Evolutionary conservation across 2,888 invertebrate genomes (phyloP), one percentile per base, ranked within the genome.

Genomic region (Ephialtes manifestator): DNA sequence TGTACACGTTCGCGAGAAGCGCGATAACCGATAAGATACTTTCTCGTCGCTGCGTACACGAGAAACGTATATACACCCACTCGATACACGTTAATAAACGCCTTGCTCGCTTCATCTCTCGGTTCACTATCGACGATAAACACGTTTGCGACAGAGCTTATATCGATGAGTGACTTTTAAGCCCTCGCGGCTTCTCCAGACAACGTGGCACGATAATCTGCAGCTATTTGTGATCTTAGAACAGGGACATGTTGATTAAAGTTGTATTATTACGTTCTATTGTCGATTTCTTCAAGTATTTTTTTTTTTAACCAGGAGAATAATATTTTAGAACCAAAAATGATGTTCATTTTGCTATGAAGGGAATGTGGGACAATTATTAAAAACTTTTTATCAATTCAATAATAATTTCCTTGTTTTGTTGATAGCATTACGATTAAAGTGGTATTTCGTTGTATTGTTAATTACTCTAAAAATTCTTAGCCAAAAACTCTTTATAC

Each of bases 21-120:
- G 63, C 60, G 83, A 83, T 83, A 83, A 75, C 75, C 72, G 84
- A 84, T 84, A 84, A 86, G 84, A 86, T 81, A 72, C 53, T 86
- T 80, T 80, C 55, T 82, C 71, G 79, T 81, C 79, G 83, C 63
- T 76, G 43, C 35, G 65, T 20, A 39, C 20, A 39, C 65, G 77
- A 46, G 65, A 43, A 65, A 39, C 39, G 39, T 11, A 13, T 11
- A 13, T 65, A 65, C 65, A 63, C 35, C 63, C 35, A 63, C 63
- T 63, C 35, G 3, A 2, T 39, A 39, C 65, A 28, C 28, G 15
- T 15, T 28, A 28, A 58, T 28, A 13, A 20, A 35, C 20, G 35
- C 53, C 35, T 35, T 53, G 11, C 74, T 46, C 58, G 74, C 43
- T 48, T 31, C 55, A 39, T 72, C 58, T 10, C 24, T 28, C 43